Base-by-base conservation (phyloP, 2,888 invertebrate genomes). In the Lagria hirta region DNA sequence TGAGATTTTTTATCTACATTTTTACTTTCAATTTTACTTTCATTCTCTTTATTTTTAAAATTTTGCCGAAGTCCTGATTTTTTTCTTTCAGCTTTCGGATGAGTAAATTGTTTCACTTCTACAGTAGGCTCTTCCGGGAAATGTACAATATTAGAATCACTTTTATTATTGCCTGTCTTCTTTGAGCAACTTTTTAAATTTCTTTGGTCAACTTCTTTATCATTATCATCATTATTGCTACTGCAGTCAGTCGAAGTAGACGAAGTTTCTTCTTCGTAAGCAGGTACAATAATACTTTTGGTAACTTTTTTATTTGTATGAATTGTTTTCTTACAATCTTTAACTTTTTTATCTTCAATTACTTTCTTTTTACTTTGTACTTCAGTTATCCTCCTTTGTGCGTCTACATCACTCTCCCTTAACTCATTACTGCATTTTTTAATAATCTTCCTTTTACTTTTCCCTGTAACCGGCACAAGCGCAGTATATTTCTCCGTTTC, bases 221-320 rank as follows among this genome's bases (percentile, higher is more conserved):
- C 66, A 18, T 69, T 65, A 48, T 81, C 80, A 43, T 83, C 83
- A 38, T 80, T 78, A 54, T 77, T 75, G 29, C 82, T 83, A 27
- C 83, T 83, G 54, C 82, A 82, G 61, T 84, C 84, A 2, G 84
- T 84, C 4, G 83, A 83, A 2, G 82, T 83, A 0, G 84, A 84
- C 4, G 83, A 84, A 1, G 81, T 80, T 57, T 85, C 84, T 61
- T 83, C 83, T 60, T 82, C 81, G 23, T 74, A 75, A 51, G 71
- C 71, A 53, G 57, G 61, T 54, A 57, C 56, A 52, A 37, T 40
- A 48, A 51, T 55, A 48, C 52, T 60, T 57, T 57, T 56, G 53
- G 49, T 51, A 49, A 48, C 42, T 48, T 53, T 57, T 26, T 41
- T 51, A 56, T 49, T 51, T 59, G 12, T n/a, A 16, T 65, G 66